Evolutionary conservation across 2,888 invertebrate genomes (phyloP).

Genomic region (Melitaea athalia): DNA sequence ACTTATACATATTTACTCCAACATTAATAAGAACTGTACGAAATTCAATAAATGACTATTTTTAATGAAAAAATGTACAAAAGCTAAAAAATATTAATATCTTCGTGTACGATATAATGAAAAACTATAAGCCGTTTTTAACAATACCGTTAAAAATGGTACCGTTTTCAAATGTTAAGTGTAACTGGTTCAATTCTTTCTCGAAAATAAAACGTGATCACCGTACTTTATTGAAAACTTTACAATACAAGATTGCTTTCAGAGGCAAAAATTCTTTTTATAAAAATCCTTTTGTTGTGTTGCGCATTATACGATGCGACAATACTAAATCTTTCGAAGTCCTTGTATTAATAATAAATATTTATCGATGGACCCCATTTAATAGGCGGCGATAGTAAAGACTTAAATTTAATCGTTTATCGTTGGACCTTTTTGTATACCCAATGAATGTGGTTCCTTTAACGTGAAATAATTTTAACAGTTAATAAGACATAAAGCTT

Average conservation of each 20-base stretch:
- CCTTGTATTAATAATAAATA: background rate
- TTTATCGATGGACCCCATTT: background rate
- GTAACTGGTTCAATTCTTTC: background rate
- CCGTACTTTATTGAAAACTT: slow-evolving; percentile 4
- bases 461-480: too few species aligned
- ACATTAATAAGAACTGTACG: too few species aligned
- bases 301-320: background rate
- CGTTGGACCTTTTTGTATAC: background rate
- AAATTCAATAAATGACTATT: too few species aligned
- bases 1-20: too few species aligned
- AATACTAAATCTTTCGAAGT: background rate
- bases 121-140: background rate
- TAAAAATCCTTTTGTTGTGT: slow-evolving; percentile 3
- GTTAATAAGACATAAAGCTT: too few species aligned
- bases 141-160: background rate
- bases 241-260: background rate
- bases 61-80: background rate
- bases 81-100: too few species aligned
- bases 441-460: too few species aligned
- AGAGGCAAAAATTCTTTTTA: background rate
- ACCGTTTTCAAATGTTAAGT: background rate
- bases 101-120: background rate
- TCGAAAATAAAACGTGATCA: slow-evolving; percentile 5
- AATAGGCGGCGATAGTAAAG: background rate
- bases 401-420: background rate